Percentiles rank a stretch among this genome's conserved stretches.
Conservation (phyloP, 2,113 vertebrate species). For the Trinectes maculatus region DNA sequence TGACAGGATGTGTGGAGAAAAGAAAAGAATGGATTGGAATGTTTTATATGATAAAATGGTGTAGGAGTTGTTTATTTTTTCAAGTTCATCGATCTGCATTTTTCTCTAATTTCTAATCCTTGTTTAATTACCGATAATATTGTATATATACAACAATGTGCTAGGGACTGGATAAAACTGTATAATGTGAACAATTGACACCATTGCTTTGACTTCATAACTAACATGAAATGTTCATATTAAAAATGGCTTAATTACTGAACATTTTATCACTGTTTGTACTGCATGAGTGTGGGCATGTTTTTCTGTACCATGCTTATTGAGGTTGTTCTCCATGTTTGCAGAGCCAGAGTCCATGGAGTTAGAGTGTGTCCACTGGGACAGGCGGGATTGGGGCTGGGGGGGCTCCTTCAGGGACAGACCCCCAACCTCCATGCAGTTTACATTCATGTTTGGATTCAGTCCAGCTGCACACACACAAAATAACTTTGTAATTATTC, state of each 20-base stretch:
- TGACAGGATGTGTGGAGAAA: not conserved
- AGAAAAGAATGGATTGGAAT: not conserved
- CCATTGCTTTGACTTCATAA: no score
- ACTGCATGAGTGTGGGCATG: not conserved
- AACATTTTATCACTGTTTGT: no score
- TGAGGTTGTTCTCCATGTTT: slow-evolving; percentile 93
- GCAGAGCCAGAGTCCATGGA: slow-evolving; percentile 92
- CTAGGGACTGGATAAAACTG: no score
- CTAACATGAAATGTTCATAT: no score
- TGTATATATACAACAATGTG: no score
- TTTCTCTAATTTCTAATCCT: no score
- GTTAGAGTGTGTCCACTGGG: slow-evolving; percentile 98
- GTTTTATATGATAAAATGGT: not conserved
- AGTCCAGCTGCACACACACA: slow-evolving; percentile 87
- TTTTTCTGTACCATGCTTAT: slow-evolving; percentile 87
- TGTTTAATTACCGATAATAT: no score
- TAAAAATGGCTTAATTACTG: no score
- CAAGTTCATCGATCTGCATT: no score
- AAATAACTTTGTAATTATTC: not conserved
- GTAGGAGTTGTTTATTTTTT: not conserved
- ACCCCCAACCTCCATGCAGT: slow-evolving; percentile 93
- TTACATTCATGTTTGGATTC: slow-evolving; percentile 96
- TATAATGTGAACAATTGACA: no score
- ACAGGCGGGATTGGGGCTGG: slow-evolving; percentile 97
- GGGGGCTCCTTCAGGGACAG: slow-evolving; percentile 94